phyloP scores from a whole-genome alignment of 2,797 vertebrate species.

The Silurus aristotelis region DNA sequence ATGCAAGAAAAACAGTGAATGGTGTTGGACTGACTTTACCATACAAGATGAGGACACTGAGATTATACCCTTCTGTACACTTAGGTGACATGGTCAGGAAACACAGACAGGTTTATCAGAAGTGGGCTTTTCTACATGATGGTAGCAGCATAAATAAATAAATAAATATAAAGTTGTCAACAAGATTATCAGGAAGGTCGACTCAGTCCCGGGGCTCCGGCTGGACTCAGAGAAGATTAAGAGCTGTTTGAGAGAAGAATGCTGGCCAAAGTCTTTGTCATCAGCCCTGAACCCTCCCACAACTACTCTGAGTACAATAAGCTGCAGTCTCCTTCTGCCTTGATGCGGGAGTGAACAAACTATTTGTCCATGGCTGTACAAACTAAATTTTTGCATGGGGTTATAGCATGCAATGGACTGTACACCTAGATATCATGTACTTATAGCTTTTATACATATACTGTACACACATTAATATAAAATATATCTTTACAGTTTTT shows the following conservation, averaged over 20 bases:
- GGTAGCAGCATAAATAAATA: not conserved
- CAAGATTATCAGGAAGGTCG: not conserved
- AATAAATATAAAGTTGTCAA: not conserved
- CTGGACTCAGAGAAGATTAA: not conserved
- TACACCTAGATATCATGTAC: not conserved
- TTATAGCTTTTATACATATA: not conserved
- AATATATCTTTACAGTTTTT: not conserved
- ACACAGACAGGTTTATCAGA: not conserved
- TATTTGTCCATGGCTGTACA: not conserved
- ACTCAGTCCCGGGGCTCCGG: not conserved
- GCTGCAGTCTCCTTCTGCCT: not conserved
- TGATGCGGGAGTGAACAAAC: not conserved
- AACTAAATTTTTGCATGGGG: not conserved
- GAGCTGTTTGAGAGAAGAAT: not conserved
- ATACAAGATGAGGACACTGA: not conserved
- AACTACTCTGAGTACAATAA: not conserved
- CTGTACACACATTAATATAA: not conserved
- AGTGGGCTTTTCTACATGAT: not conserved
- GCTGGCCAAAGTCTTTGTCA: not conserved
- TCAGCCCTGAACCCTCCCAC: not conserved
- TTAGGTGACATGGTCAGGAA: not conserved
- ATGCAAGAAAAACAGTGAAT: not conserved
- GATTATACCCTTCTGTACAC: not conserved
- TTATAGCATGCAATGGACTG: not conserved
- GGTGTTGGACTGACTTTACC: not conserved